Evolutionary conservation across 23 tunicate species (phyloP), one percentile per base, ranked within the genome.

Genomic region (Pegea sp.): DNA sequence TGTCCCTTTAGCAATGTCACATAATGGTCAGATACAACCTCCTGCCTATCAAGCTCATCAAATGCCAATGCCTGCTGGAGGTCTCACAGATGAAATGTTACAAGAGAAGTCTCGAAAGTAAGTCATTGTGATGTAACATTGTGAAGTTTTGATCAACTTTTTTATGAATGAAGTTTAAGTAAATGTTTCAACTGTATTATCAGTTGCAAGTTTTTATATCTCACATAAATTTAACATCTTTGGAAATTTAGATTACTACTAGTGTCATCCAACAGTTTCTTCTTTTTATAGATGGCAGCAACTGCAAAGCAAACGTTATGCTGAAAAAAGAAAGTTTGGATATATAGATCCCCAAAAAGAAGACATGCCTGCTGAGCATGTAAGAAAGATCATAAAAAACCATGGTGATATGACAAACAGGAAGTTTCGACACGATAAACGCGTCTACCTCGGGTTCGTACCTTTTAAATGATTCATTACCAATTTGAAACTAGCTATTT

Each of bases 351-450:
- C 98, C 23, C 98, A 89, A 46, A 89, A 89, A 53, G 98, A 89
- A 52, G 98, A 89, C 65, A 89, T 89, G 98, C 98, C 98, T 3
- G 81, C 90, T 3, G 98, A 89, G 58, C 98, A 89, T 77, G 90
- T 89, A 21, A 42, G 98, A 16, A 89, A 89, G 48, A 89, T 89
- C 53, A 76, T 89, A 22, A 89, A 89, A 60, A 87, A 89, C 42
- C 98, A 89, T 63, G 98, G 98, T 30, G 98, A 89, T 52, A 89
- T 89, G 98, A 89, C 98, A 24, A 76, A 77, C 61, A 60, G 98
- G 32, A 89, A 89, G 56, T 89, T 76, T 50, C 89, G 98, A 16
- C 98, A 89, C 34, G 98, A 89, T 44, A 89, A 89, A 50, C 33
- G 98, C 49, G 98, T 89, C 24, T 89, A 89, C 58, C 52, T 89